Evolutionary conservation across 2,888 invertebrate genomes (phyloP).

Genomic region (Heliothis peltigera): DNA sequence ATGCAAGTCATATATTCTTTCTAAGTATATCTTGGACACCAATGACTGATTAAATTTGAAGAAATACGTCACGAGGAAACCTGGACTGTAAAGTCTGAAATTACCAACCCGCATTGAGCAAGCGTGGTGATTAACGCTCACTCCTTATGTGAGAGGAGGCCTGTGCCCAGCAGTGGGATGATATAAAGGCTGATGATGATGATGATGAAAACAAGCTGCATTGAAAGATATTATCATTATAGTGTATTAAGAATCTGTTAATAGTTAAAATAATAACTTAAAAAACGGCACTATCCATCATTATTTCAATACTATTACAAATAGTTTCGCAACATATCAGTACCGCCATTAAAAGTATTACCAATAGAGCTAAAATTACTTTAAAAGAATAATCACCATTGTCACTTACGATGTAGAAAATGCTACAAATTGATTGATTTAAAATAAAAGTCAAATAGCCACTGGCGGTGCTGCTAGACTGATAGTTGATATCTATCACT

Average conservation of each 20-base stretch:
- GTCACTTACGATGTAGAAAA: constrained; percentile 10
- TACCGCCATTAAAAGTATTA: constrained; percentile 6
- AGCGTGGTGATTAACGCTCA: no score
- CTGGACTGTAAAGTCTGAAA: no score
- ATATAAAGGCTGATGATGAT: no score
- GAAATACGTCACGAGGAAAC: no score
- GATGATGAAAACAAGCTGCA: no score
- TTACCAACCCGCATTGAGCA: no score
- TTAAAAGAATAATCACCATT: constrained; percentile 18
- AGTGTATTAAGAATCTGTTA: constrained; percentile 1
- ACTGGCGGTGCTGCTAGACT: constrained; percentile 17
- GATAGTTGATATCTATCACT: constrained; percentile 32
- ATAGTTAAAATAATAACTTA: not conserved
- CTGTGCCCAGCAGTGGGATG: no score
- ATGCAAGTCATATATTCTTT: no score
- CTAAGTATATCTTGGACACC: no score
- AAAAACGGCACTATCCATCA: constrained; percentile 10
- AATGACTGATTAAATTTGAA: no score
- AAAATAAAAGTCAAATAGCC: constrained; percentile 27
- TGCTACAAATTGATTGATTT: constrained; percentile 14
- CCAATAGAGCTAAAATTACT: constrained; percentile 14
- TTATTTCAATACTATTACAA: constrained; percentile 8
- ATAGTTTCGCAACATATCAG: constrained; percentile 17
- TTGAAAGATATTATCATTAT: no score
- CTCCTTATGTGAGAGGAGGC: no score